Evolutionary conservation across 2,888 invertebrate species (phyloP), one percentile per base, ranked within the genome.

Genomic region (Crematogaster levior): DNA sequence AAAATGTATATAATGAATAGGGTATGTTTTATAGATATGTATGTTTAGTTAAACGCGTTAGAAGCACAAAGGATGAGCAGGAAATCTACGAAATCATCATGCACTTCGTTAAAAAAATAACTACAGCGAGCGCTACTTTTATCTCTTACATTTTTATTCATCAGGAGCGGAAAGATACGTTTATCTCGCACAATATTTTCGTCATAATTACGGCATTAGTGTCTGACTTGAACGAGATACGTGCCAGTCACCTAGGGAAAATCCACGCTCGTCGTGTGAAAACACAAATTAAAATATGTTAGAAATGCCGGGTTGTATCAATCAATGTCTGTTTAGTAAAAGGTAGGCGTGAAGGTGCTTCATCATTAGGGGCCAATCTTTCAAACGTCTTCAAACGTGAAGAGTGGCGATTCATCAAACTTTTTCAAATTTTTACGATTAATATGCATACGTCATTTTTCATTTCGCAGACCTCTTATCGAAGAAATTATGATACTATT

Each of bases 201-300:
- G 24, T 68, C 43, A 56, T 79, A 70, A 79, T 79, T 79, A 58
- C 43, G 34, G 34, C 43, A 40, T 77, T 53, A 68, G 21, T 56
- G 21, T 37, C 56, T 83, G 65, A 58, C 58, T 46, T 51, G 30
- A 58, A 68, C 21, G 74, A 58, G 60, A 18, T 21, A 63, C 34
- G 79, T 53, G 83, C 34, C 65, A 65, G 60, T 6, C 18, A 40
- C 27, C 30, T 21, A 9, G 56, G 46, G 81, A 79, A 86, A 88
- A 81, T 81, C 68, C 81, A 56, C 73, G 82, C 87, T 85, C 82
- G 85, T 84, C 88, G 88, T 85, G 91, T 87, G 91, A 91, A 91
- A 90, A 91, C 85, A 90, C 87, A 92, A 91, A 92, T 92, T 91
- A 91, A 92, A 91, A 91, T 89, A 90, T 85, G 86, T 85, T 84